Percentiles rank a stretch among this genome's conserved stretches.
phyloP scores from a whole-genome alignment of 2,113 vertebrate species.

The Echinops telfairi region DNA sequence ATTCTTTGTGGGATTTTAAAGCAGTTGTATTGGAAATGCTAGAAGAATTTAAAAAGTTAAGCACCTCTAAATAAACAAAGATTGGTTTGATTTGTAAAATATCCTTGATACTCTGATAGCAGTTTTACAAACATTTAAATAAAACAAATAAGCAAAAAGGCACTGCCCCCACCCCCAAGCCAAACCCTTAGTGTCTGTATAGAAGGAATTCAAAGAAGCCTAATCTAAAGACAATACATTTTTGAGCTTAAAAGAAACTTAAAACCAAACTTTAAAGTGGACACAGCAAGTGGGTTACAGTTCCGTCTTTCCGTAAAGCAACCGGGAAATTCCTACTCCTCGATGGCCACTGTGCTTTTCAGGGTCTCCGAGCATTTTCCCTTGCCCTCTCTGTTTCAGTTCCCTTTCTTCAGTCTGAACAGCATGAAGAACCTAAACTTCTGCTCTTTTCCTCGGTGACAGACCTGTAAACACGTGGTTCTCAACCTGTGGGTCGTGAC shows the following conservation, averaged over 20 bases:
- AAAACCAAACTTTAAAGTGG: not conserved
- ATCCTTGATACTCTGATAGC: not conserved
- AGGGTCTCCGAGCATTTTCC: not conserved
- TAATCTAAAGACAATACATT: not conserved
- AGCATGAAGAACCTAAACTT: not conserved
- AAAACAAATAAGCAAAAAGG: constrained; percentile 22
- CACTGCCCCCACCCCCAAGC: not conserved
- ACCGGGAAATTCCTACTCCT: not conserved
- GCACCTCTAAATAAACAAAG: not conserved
- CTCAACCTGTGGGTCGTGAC: too few relatives aligned
- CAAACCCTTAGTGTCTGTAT: not conserved
- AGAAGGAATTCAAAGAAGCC: constrained; percentile 38
- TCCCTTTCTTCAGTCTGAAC: not conserved
- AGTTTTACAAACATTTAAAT: constrained; percentile 22
- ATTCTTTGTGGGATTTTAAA: constrained; percentile 35
- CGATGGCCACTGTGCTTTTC: rapidly evolving
- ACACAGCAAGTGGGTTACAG: not conserved
- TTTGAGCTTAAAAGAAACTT: constrained; percentile 60
- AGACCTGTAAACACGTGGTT: too few relatives aligned
- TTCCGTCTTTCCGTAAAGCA: not conserved
- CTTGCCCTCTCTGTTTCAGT: not conserved
- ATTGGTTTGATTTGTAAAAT: not conserved
- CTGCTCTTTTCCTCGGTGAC: not conserved
- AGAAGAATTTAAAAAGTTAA: not conserved
- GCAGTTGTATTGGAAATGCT: not conserved